phyloP scores from a whole-genome alignment of 2,113 vertebrate species.

The Elephantulus edwardii region DNA sequence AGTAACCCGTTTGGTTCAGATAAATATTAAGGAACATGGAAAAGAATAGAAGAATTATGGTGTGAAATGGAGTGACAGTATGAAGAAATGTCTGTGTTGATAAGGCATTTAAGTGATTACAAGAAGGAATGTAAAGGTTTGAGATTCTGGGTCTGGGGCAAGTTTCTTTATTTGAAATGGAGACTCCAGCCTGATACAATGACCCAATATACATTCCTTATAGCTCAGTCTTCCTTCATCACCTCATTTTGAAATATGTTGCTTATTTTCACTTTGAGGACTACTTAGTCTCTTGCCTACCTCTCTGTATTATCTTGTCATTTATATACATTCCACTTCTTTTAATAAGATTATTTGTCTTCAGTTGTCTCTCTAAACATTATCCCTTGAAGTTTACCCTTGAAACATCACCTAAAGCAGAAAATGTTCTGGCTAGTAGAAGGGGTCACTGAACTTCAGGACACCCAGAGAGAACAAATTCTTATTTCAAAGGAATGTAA shows the following conservation, averaged over 20 bases:
- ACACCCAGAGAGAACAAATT: not conserved
- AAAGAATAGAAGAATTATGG: not conserved
- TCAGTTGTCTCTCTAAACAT: not conserved
- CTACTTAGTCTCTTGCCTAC: too few species aligned
- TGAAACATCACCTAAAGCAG: fast-evolving
- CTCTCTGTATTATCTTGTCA: not conserved
- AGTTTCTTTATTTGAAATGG: not conserved
- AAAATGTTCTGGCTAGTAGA: not conserved
- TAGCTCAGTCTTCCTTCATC: not conserved
- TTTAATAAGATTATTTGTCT: too few species aligned
- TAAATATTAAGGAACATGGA: not conserved
- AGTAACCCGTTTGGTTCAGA: not conserved
- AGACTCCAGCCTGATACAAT: not conserved
- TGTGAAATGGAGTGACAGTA: not conserved
- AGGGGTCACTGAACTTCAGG: not conserved
- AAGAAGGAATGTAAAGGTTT: not conserved
- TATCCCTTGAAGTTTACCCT: too few species aligned
- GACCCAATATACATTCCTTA: not conserved
- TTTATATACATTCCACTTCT: not conserved
- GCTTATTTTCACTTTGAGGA: not conserved
- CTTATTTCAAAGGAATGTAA: too few species aligned
- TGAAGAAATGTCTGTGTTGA: not conserved
- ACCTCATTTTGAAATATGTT: not conserved
- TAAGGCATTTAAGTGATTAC: not conserved
- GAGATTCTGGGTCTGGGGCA: not conserved